Evolutionary conservation across 2,797 vertebrate species (phyloP), one percentile per base, ranked within the genome.

Genomic region (Labroides dimidiatus): DNA sequence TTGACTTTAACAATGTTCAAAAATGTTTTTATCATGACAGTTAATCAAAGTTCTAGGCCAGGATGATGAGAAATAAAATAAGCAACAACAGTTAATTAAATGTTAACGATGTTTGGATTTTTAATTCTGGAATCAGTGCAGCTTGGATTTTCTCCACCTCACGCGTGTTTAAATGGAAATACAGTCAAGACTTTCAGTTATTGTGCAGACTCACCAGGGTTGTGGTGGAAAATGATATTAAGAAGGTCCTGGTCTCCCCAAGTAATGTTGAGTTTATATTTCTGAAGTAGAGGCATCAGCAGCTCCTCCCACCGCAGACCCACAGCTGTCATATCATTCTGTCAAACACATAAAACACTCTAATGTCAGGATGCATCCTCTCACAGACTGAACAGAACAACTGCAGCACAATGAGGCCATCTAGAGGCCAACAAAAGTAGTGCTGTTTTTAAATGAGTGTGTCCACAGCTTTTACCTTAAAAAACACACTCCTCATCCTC

Each of bases 241-340:
- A 98, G 85, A 6, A 98, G 93, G 86, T 99, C 97, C 84, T 98
- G 97, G 85, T 99, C 97, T 48, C 97, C 97, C 97, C 97, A 98
- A 0, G 97, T 98, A 73, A 99, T 98, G 84, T 98, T 98, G 51
- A 98, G 88, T 65, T 98, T 98, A 83, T 99, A 99, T 82, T 99
- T 98, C 83, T 96, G 97, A 48, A 97, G 91, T 5, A 98, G 61
- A 4, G 97, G 96, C 95, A 97, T 95, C 63, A 99, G 94, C 64
- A 98, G 92, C 85, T 98, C 96, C 80, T 95, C 94, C 96, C 97
- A 99, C 0, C 84, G 94, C 42, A 98, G 90, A 0, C 86, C 90
- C 51, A 93, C 93, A 2, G 94, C 84, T 1, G 96, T 97, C 97
- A 98, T 96, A 82, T 98, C 97, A 72, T 98, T 99, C 97, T 99